Evolutionary conservation across 2,797 vertebrate species (phyloP).

Genomic region (Anisognathus igniventris): DNA sequence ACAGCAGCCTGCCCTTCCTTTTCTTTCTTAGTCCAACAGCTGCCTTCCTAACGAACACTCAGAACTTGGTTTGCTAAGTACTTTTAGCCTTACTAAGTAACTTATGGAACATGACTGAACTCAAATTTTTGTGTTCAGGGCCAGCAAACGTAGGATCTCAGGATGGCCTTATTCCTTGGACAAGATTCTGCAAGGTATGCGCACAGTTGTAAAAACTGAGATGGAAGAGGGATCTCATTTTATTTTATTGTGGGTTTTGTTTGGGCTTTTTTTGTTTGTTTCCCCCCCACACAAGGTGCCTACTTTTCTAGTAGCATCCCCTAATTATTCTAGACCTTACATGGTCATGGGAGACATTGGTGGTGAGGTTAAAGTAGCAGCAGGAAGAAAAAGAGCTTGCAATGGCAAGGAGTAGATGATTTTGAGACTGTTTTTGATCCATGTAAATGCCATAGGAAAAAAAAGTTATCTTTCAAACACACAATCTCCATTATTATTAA

Average conservation of each 20-base stretch:
- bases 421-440: not conserved
- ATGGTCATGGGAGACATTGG: not conserved
- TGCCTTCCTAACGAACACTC: not conserved
- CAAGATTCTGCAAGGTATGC: conserved; percentile 93
- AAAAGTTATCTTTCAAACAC: not conserved
- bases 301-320: not conserved
- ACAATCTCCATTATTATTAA: not conserved
- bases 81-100: not conserved
- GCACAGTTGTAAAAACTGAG: not conserved
- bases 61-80: not conserved
- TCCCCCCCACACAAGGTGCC: fast-evolving
- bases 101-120: not conserved
- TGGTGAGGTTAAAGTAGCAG: not conserved
- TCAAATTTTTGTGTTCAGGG: conserved; percentile 65
- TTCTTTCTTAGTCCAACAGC: not conserved
- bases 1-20: not conserved
- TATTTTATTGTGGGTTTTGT: not conserved
- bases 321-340: not conserved
- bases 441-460: not conserved
- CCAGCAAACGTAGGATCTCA: conserved; percentile 67
- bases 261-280: not conserved
- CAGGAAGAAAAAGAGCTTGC: not conserved
- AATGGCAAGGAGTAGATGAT: not conserved
- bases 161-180: conserved; percentile 89
- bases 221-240: not conserved